phyloP scores from a whole-genome alignment of 30 jellyfish, hydroid and myxozoan species.

The Turritopsis rubra region DNA sequence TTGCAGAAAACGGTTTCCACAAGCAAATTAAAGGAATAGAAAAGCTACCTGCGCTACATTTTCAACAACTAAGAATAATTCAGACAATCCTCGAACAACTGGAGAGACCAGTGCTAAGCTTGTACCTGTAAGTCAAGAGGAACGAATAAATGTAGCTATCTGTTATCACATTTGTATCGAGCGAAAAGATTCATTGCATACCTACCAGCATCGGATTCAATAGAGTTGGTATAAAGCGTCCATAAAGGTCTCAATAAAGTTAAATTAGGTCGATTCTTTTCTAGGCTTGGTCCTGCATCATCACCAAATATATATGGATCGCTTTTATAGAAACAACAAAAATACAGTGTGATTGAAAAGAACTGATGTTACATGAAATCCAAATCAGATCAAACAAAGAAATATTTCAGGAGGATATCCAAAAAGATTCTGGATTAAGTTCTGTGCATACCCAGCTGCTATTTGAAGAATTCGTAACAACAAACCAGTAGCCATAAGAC shows the following conservation, averaged over 20 bases:
- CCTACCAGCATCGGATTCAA: constrained; percentile 81
- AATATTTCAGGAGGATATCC: neutral
- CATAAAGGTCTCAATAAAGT: constrained; percentile 76
- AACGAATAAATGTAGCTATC: neutral
- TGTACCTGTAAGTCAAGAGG: constrained; percentile 44
- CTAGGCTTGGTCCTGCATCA: constrained; percentile 41
- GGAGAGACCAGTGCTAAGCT: constrained; percentile 87
- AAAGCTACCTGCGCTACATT: constrained; percentile 87
- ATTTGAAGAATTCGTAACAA: constrained; percentile 80
- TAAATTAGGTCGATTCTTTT: constrained; percentile 63
- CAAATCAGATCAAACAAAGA: neutral
- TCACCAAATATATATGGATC: constrained; percentile 76
- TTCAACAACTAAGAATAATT: constrained; percentile 79
- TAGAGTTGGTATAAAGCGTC: constrained; percentile 75
- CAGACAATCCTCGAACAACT: constrained; percentile 88
- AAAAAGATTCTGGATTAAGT: too few relatives aligned
- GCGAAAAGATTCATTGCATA: neutral
- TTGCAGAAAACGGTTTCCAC: too few relatives aligned
- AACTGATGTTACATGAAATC: neutral
- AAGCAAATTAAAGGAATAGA: neutral
- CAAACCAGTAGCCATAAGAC: constrained; percentile 95
- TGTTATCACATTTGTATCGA: too few relatives aligned
- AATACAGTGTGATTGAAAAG: neutral
- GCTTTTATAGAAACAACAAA: constrained; percentile 29
- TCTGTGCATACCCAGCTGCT: constrained; percentile 71